phyloP scores from a whole-genome alignment of 2,888 invertebrate genomes.

The Macaria notata region DNA sequence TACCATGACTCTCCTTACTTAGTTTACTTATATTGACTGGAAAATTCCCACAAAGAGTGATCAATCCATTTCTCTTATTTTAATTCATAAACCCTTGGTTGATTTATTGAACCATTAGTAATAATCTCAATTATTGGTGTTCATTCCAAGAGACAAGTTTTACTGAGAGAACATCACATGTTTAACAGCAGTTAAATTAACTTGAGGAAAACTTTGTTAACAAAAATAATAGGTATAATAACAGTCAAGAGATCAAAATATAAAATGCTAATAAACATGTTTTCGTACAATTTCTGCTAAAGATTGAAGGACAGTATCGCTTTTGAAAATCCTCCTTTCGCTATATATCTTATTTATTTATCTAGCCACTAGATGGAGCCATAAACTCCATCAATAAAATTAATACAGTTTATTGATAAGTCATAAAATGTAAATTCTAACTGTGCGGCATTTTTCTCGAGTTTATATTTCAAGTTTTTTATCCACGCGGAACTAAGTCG shows the following conservation, averaged over 20 bases:
- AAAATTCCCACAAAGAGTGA: too few relatives aligned
- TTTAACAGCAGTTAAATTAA: too few relatives aligned
- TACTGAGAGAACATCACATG: too few relatives aligned
- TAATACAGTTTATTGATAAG: constrained; percentile 18
- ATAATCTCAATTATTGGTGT: too few relatives aligned
- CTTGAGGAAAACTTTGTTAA: too few relatives aligned
- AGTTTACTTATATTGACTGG: too few relatives aligned
- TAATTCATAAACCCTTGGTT: too few relatives aligned
- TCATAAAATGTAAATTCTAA: constrained; percentile 24
- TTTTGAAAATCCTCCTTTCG: constrained; percentile 14
- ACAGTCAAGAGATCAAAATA: neutral
- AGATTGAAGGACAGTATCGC: too few relatives aligned
- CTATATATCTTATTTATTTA: neutral
- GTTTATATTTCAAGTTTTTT: constrained; percentile 8
- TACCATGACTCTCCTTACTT: too few relatives aligned
- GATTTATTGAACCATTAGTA: too few relatives aligned
- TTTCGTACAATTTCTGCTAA: neutral
- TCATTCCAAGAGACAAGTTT: too few relatives aligned
- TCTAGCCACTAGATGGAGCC: constrained; percentile 14
- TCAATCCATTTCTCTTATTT: too few relatives aligned
- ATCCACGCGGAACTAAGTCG: constrained; percentile 23
- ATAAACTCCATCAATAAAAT: constrained; percentile 21
- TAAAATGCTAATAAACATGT: neutral
- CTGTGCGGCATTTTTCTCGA: constrained; percentile 19
- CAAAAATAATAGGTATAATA: neutral